These are phyloP conservation scores for Pycnonotus jocosus DNA, from an alignment of 2,113 vertebrate genomes.

Conservation along the genomic window DNA sequence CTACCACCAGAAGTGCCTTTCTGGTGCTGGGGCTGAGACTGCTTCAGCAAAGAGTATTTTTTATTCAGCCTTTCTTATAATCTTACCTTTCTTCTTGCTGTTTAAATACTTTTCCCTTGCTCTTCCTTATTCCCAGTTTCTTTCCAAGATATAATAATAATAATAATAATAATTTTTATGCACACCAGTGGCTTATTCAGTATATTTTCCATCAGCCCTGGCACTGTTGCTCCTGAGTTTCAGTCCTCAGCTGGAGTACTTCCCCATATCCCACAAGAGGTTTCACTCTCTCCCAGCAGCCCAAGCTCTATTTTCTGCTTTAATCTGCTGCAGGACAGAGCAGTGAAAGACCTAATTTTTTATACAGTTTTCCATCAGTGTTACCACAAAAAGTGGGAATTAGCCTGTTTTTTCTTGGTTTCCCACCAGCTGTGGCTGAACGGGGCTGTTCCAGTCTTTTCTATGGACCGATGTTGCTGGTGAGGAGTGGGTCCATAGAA, in stretches of 20 bases:
- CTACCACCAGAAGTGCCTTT: not conserved
- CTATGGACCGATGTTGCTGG: accelerated
- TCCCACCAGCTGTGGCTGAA: accelerated
- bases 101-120: not conserved
- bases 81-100: not conserved
- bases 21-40: not conserved
- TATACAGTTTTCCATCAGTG: not conserved
- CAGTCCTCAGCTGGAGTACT: not conserved
- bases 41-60: not conserved
- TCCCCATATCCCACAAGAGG: not conserved
- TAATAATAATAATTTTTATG: not conserved
- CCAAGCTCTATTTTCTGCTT: not conserved
- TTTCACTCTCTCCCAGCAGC: not conserved
- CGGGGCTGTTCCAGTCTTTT: accelerated
- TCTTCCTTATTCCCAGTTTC: not conserved
- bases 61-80: not conserved
- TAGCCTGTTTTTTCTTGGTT: not conserved
- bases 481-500: not conserved
- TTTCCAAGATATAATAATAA: not conserved
- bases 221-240: not conserved
- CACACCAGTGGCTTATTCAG: not conserved
- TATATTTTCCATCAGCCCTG: not conserved
- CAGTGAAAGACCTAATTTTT: not conserved
- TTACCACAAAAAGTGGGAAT: not conserved
- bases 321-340: not conserved